Conservation (phyloP, 2,113 vertebrate species). For the Dendropsophus ebraccatus region DNA sequence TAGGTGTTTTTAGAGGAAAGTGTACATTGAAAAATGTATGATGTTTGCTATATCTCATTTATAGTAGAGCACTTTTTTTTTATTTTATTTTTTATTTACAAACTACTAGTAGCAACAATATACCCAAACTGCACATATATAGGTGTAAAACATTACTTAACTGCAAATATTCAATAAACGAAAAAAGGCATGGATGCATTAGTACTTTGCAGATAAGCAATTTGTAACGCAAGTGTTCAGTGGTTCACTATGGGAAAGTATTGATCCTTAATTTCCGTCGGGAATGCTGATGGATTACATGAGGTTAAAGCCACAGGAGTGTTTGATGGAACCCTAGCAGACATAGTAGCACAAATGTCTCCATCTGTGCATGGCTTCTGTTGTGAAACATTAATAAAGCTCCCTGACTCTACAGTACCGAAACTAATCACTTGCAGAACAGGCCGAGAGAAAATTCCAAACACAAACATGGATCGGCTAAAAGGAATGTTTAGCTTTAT, state of each 20-base stretch:
- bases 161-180: neutral
- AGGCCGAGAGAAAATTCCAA: slow-evolving; percentile 52
- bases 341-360: neutral
- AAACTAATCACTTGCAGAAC: slow-evolving; percentile 50
- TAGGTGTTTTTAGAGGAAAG: no score
- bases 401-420: slow-evolving; percentile 54
- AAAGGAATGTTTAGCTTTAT: slow-evolving; percentile 73
- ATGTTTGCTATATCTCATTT: no score
- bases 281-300: slow-evolving; percentile 23
- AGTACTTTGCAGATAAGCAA: slow-evolving; percentile 40
- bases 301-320: slow-evolving; percentile 12
- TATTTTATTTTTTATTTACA: neutral
- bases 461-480: slow-evolving; percentile 62
- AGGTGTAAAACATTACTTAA: neutral
- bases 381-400: neutral
- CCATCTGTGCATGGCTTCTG: slow-evolving; percentile 43
- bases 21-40: neutral
- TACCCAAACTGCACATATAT: neutral
- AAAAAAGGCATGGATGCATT: neutral
- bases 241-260: slow-evolving; percentile 38
- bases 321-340: slow-evolving; percentile 30
- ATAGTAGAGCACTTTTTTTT: neutral
- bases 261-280: slow-evolving; percentile 62
- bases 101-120: neutral
- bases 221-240: slow-evolving; percentile 49